phyloP scores from a whole-genome alignment of 2,113 vertebrate species.

The Pheucticus melanocephalus region DNA sequence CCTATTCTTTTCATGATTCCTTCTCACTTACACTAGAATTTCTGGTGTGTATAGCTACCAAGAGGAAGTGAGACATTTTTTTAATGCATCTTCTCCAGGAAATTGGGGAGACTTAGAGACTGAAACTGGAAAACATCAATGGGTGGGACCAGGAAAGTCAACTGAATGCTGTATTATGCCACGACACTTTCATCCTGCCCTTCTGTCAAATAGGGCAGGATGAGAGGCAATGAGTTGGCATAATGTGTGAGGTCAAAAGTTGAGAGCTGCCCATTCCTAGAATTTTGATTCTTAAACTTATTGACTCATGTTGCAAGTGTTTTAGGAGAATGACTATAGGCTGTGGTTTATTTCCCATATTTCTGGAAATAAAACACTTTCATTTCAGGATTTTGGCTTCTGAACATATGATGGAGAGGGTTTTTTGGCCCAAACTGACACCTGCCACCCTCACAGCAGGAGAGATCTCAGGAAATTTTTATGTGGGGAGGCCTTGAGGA shows the following conservation, averaged over 20 bases:
- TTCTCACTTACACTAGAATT: background rate
- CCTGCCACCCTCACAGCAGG: background rate
- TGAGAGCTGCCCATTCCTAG: conserved; percentile 24
- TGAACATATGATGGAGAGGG: background rate
- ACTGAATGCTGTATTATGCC: conserved; percentile 20
- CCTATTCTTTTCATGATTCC: background rate
- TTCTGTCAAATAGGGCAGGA: conserved; percentile 20
- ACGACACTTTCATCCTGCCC: conserved; percentile 14
- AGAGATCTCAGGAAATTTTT: background rate
- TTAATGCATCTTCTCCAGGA: conserved; percentile 23
- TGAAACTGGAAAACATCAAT: conserved; percentile 25
- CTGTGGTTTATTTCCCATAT: background rate
- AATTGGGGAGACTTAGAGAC: background rate
- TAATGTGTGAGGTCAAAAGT: conserved; percentile 19
- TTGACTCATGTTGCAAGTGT: background rate
- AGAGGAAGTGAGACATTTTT: background rate
- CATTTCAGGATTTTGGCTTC: background rate
- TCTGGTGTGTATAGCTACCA: background rate
- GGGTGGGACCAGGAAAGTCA: conserved; percentile 39
- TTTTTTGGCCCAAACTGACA: background rate
- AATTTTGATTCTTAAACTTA: background rate
- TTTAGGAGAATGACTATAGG: background rate
- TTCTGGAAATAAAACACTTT: background rate
- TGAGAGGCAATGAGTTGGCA: conserved; percentile 8
- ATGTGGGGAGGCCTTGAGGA: background rate